Conservation (phyloP, 2,113 vertebrate species). For the Orthonyx spaldingii region DNA sequence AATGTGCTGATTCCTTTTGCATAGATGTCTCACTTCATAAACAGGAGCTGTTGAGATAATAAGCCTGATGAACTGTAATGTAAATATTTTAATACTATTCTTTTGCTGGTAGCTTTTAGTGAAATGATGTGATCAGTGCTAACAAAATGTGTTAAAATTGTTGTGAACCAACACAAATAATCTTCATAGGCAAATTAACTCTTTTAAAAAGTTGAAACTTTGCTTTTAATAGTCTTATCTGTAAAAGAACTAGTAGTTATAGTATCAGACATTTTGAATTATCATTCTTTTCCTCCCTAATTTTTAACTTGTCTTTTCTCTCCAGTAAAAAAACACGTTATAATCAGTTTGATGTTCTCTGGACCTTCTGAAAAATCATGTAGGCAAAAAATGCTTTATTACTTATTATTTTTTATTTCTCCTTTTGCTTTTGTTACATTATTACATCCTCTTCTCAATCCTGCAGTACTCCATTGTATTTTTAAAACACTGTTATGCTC, state of each 20-base stretch:
- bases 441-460: background rate
- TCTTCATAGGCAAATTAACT: background rate
- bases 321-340: background rate
- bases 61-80: background rate
- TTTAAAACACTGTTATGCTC: background rate
- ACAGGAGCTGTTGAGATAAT: background rate
- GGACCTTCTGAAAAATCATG: background rate
- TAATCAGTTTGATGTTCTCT: background rate
- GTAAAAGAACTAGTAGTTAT: background rate
- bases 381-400: background rate
- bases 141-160: constrained; percentile 7
- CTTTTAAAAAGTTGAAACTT: background rate
- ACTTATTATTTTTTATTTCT: background rate
- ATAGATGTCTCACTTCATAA: background rate
- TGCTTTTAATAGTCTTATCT: background rate
- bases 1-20: background rate
- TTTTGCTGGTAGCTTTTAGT: background rate
- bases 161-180: constrained; percentile 17
- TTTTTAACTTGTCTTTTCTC: background rate
- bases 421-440: background rate
- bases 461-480: background rate
- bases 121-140: background rate
- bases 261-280: background rate
- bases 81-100: constrained; percentile 33
- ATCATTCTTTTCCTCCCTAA: background rate